Conservation (phyloP, 2,113 vertebrate genomes). For the Eptesicus fuscus region DNA sequence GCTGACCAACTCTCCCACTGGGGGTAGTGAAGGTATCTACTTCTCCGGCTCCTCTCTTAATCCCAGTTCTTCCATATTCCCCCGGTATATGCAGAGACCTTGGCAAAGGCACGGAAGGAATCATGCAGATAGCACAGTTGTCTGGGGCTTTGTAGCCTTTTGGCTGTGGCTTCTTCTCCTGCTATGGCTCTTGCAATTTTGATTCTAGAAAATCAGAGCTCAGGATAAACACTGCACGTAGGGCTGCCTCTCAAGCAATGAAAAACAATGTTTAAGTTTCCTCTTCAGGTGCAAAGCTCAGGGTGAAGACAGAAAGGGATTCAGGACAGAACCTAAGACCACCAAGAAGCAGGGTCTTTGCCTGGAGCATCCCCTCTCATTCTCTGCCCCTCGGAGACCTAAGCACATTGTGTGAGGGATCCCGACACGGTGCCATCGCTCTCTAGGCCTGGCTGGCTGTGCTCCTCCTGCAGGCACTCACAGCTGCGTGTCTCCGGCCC, state of each 20-base stretch:
- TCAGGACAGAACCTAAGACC: neutral
- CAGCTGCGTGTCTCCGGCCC: constrained; percentile 95
- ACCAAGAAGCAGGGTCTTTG: neutral
- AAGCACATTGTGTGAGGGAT: neutral
- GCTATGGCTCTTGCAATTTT: neutral
- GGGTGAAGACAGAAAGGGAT: neutral
- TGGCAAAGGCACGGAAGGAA: neutral
- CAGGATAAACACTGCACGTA: neutral
- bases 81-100: neutral
- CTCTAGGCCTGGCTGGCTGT: neutral
- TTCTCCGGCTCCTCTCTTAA: neutral
- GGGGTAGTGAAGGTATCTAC: neutral
- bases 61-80: neutral
- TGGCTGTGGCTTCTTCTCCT: neutral
- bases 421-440: accelerated
- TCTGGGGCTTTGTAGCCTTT: neutral
- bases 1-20: neutral
- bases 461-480: constrained; percentile 76
- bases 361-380: neutral
- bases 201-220: neutral
- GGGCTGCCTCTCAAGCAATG: neutral
- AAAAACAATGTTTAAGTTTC: neutral
- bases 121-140: accelerated
- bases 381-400: neutral
- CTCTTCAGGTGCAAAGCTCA: neutral